A percentile compares a stretch with the other conserved stretches of the same genome.
phyloP scores from a whole-genome alignment of 2,888 invertebrate genomes.

The Aricia artaxerxes region DNA sequence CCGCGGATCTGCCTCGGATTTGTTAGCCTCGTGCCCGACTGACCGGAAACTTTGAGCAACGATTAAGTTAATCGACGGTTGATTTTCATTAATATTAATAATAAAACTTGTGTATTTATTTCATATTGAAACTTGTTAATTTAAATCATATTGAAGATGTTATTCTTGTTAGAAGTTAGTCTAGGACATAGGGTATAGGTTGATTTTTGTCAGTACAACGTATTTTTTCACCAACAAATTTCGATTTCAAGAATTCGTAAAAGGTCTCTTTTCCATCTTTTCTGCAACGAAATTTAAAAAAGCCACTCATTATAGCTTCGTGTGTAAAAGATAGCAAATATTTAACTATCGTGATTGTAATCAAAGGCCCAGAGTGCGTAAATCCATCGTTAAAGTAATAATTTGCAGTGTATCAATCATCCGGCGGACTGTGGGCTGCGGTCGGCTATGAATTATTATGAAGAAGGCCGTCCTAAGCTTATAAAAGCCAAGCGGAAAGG shows the following conservation, averaged over 20 bases:
- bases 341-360: constrained; percentile 3
- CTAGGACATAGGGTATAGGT: too few species aligned
- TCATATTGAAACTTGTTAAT: too few species aligned
- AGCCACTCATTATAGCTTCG: neutral
- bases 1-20: constrained; percentile 54
- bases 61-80: neutral
- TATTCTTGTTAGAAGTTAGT: too few species aligned
- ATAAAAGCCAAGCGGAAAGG: constrained; percentile 23
- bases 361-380: neutral
- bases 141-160: too few species aligned
- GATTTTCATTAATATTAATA: too few species aligned
- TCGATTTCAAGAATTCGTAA: too few species aligned
- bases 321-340: neutral
- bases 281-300: too few species aligned
- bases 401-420: constrained; percentile 27
- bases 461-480: constrained; percentile 26
- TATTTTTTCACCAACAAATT: too few species aligned
- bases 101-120: too few species aligned
- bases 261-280: too few species aligned
- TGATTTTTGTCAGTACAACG: too few species aligned
- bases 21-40: constrained; percentile 50
- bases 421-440: neutral
- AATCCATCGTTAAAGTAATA: constrained; percentile 7
- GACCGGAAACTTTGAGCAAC: constrained; percentile 22
- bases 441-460: constrained; percentile 25